Evolutionary conservation across 2,113 vertebrate genomes (phyloP).

Genomic region (Motacilla alba): DNA sequence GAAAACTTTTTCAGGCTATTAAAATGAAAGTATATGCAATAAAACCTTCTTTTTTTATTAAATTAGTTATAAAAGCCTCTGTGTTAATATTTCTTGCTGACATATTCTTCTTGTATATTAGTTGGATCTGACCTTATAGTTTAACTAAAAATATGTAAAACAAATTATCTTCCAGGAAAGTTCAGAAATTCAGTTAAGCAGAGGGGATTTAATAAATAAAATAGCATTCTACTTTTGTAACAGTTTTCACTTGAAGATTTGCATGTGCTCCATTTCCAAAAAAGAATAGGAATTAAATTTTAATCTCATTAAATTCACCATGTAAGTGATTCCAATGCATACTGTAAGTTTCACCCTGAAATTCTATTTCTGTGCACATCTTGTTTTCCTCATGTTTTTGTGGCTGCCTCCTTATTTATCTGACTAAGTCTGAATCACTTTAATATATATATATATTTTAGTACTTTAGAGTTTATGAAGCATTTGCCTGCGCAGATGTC

Average conservation of each 20-base stretch:
- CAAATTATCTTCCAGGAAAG: not conserved
- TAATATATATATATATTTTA: not conserved
- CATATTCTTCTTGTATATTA: not conserved
- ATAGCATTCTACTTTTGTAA: not conserved
- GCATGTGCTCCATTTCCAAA: not conserved
- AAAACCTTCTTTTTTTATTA: not conserved
- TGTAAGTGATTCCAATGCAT: not conserved
- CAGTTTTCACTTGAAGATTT: not conserved
- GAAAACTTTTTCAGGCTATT: not conserved
- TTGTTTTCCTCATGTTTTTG: conserved; percentile 7
- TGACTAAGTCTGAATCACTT: conserved; percentile 2
- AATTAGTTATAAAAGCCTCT: not conserved
- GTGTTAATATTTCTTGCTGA: not conserved
- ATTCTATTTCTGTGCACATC: not conserved
- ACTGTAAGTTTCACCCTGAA: not conserved
- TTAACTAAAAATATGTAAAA: not conserved
- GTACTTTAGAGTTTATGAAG: not conserved
- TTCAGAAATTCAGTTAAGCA: not conserved
- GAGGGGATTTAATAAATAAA: not conserved
- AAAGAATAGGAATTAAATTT: not conserved
- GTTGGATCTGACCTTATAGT: not conserved
- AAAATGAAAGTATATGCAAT: not conserved
- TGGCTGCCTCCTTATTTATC: not conserved
- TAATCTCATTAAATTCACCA: not conserved
- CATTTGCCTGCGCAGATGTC: conserved; percentile 42